Percentiles rank a stretch among this genome's conserved stretches.
These are phyloP conservation scores for Subanguina moxae DNA, from an alignment of 1,140 invertebrate genomes.

Conservation along the genomic window DNA sequence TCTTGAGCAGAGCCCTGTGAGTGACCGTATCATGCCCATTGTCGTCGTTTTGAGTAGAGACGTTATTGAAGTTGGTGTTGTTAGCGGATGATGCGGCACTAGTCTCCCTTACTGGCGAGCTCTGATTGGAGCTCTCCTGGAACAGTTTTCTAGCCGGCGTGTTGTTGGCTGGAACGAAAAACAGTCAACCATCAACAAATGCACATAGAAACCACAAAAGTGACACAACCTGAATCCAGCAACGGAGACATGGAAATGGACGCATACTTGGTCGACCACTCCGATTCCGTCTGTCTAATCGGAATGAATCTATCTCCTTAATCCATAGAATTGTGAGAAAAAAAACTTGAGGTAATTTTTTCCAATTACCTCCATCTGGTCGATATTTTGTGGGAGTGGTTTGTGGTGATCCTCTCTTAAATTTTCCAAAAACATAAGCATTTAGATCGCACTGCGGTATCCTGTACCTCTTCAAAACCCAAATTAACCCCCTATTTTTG, in stretches of 20 bases:
- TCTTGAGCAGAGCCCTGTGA: conserved; percentile 49
- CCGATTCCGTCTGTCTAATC: conserved; percentile 28
- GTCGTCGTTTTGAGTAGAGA: conserved; percentile 40
- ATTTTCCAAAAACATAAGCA: background rate
- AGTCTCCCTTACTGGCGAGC: background rate
- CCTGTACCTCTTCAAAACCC: no score
- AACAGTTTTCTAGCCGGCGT: conserved; percentile 25
- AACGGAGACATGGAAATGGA: conserved; percentile 43
- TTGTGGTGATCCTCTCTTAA: conserved; percentile 48
- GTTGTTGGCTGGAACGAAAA: conserved; percentile 12
- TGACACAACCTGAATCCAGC: conserved; percentile 18
- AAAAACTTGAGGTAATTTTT: no score
- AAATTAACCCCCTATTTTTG: no score
- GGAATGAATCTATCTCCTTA: conserved; percentile 38
- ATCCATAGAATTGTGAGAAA: no score
- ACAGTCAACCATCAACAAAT: no score
- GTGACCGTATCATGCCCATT: conserved; percentile 48
- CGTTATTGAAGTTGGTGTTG: conserved; percentile 20
- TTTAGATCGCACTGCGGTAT: no score
- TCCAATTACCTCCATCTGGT: conserved; percentile 51
- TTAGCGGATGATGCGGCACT: background rate
- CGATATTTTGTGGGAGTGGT: conserved; percentile 51
- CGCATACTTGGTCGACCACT: conserved; percentile 49
- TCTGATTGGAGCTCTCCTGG: conserved; percentile 16
- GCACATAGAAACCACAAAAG: no score